Base-by-base conservation (phyloP, 2,888 invertebrate genomes). In the Sinotaia quadrata region DNA sequence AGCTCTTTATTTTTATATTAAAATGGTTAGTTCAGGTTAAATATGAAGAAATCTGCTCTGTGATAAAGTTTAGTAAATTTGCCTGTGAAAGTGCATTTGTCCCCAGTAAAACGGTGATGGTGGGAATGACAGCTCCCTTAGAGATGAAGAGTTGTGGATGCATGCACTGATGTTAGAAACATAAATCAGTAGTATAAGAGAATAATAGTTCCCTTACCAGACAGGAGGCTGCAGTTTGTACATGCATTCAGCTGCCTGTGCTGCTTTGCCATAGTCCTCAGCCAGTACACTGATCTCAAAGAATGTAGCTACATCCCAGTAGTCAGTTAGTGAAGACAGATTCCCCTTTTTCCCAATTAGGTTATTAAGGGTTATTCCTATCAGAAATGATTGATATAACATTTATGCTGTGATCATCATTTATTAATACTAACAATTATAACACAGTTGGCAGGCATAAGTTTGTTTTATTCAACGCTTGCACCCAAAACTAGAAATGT, bases 251-350 rank as follows among this genome's bases (percentile, higher is more conserved):
- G 98, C 97, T 18, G 98, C 98, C 89, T 97, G 96, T 79, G 96
- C 94, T 0, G 98, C 98, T 89, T 98, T 98, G 18, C 93, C 92
- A 87, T 97, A 98, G 88, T 99, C 97, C 88, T 98, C 96, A 2
- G 97, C 97, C 36, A 99, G 90, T 0, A 99, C 98, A 57, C 97
- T 97, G 78, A 98, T 98, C 90, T 98, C 98, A 88, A 98, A 98
- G 91, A 96, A 99, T 1, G 96, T 98, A 0, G 98, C 98, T 18
- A 99, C 98, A 88, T 98, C 98, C 99, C 99, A 99, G 86, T 99
- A 99, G 87, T 99, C 98, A 79, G 94, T 94, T 27, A 99, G 90
- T 0, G 95, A 95, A 0, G 94, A 93, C 34, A 99, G 89, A 85
- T 96, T 96, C 52, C 99, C 99, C 87, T 99, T 99, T 86, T 97